Base-by-base conservation (phyloP, 2,888 invertebrate genomes). In the Archips xylosteana region DNA sequence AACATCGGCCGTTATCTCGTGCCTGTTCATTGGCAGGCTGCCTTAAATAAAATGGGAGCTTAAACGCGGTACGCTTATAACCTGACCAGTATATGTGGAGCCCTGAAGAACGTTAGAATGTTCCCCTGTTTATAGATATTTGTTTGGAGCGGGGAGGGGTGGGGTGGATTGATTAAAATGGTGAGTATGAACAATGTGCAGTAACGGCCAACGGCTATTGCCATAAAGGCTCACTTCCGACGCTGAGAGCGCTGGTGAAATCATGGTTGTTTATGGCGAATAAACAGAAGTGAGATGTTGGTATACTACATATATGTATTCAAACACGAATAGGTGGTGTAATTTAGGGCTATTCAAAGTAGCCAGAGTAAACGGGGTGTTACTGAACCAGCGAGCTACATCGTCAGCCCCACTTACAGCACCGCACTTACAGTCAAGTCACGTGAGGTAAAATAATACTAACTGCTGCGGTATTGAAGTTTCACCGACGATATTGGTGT, bases 31-130 rank as follows among this genome's bases (percentile, higher is more conserved):
- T 89, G 89, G 89, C 89, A 87, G 83, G 75, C 77, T 86, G 88
- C 87, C 89, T 89, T 86, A 86, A 85, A 87, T 86, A 88, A 89
- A 87, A 85, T 82, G 82, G 83, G 42, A 79, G 78, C 80, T 81
- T 83, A 81, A 86, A 83, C 84, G 82, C 65, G 78, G 75, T 78
- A 79, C 76, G 76, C 75, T 79, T 81, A 85, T 86, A 86, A 83
- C 61, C 61, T 61, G 62, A 36, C 74, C 74, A 75, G 49, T 47
- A n/a, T 54, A 60, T 15, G 4, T 13, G 2, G 74, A 68, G 39
- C 75, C 15, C 23, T 63, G 15, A 39, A 54, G 65, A 47, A 34
- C 49, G 74, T 65, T 70, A 45, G 69, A 64, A 64, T 39, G 51
- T 13, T 60, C 65, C 74, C 65, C 74, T 70, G 74, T 70, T 74